Evolutionary conservation across 2,113 vertebrate genomes (phyloP), one percentile per base, ranked within the genome.

Genomic region (Podarcis cretensis): DNA sequence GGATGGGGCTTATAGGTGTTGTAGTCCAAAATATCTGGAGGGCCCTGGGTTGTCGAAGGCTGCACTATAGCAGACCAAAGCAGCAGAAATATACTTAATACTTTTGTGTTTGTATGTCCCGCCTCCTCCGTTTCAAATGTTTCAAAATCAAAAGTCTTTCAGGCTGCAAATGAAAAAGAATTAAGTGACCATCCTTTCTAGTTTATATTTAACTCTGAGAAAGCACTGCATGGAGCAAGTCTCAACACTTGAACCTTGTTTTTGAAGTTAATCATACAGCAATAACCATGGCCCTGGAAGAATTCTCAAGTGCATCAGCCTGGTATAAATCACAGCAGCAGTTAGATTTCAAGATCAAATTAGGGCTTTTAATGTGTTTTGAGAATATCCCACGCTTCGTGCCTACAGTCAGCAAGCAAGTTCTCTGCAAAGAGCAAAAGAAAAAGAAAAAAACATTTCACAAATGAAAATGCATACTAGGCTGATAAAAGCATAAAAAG

Each of bases 401-500:
- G n/a, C 16, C 81, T 75, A 48, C 18, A 77, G 54, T 81, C 57
- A 66, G 16, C 21, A 35, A 43, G 73, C 43, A 35, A 68, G 4
- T 2, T 40, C 9, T 66, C 92, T 59, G 40, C 66, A 81, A 21
- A 43, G 81, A 75, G 63, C 18, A 40, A 74, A 88, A 73, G 25
- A 25, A 57, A 30, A 54, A 48, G 43, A 48, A 54, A 48, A 48
- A 12, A 83, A 18, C 0, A 0, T 85, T 3, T 80, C 32, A 4
- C 78, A 92, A 43, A 48, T 23, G 14, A 59, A 73, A n/a, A 94
- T 76, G 57, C 89, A 91, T 90, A 10, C 27, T 25, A 71, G 75
- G 75, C 6, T 87, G 86, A 89, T 86, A 82, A 93, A 91, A 6
- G 71, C 21, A 87, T 93, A 68, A 87, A 92, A 93, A 88, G 48